phyloP scores from a whole-genome alignment of 2,113 vertebrate species.

The Varanus salvator region DNA sequence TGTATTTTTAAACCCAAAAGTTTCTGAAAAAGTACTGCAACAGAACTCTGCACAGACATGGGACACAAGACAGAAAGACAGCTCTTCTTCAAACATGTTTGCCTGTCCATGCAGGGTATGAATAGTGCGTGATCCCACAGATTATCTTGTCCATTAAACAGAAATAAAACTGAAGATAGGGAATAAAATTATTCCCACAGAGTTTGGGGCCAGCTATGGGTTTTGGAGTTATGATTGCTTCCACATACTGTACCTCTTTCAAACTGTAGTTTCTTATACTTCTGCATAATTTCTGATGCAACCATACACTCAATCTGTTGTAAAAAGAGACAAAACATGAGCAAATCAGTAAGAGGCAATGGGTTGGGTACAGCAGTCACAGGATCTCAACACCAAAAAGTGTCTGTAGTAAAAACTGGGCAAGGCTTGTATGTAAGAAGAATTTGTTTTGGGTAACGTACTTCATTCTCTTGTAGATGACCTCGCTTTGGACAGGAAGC shows the following conservation, averaged over 20 bases:
- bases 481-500: conserved; percentile 95
- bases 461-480: conserved; percentile 95
- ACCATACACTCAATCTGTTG: conserved; percentile 97
- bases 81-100: not conserved
- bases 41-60: too few species aligned
- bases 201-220: not conserved
- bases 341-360: not conserved
- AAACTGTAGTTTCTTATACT: conserved; percentile 96
- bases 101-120: not conserved
- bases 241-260: conserved; percentile 86
- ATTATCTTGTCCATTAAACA: not conserved
- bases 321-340: conserved; percentile 2
- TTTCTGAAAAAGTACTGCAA: not conserved
- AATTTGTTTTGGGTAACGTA: conserved; percentile 48
- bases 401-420: not conserved
- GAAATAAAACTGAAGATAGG: fast-evolving
- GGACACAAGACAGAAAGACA: not conserved
- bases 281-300: conserved; percentile 94
- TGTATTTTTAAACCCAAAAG: not conserved
- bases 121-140: not conserved
- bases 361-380: not conserved
- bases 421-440: not conserved
- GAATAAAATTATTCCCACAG: not conserved
- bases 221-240: fast-evolving
- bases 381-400: not conserved